phyloP scores from a whole-genome alignment of 2,888 invertebrate genomes.

The Gastracanthus pulcherrimus region DNA sequence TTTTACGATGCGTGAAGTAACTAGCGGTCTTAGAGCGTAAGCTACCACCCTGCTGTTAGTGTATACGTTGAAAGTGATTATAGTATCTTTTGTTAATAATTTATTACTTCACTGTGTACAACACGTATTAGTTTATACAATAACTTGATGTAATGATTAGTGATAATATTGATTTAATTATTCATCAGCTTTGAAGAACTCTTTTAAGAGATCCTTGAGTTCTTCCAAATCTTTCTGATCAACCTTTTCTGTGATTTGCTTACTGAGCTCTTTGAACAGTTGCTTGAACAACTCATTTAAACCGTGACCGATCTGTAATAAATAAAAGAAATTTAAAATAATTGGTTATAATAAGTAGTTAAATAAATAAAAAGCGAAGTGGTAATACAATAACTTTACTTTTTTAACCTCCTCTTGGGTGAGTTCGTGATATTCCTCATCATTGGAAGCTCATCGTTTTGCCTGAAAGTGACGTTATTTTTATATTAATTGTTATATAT shows the following conservation, averaged over 20 bases:
- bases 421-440: too few species aligned
- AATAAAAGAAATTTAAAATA: not conserved
- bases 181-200: not conserved
- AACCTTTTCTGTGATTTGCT: not conserved
- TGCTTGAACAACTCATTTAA: not conserved
- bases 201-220: not conserved
- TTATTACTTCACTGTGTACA: too few species aligned
- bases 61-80: too few species aligned
- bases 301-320: not conserved
- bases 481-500: too few species aligned
- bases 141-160: not conserved
- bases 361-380: not conserved
- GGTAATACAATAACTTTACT: too few species aligned
- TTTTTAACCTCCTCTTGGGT: too few species aligned
- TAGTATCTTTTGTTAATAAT: too few species aligned
- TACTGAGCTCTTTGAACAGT: not conserved
- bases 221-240: not conserved
- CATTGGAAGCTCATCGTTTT: too few species aligned
- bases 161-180: not conserved
- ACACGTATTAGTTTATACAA: too few species aligned
- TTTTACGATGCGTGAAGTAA: slow-evolving; percentile 18
- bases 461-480: too few species aligned
- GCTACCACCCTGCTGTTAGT: too few species aligned
- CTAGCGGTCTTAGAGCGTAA: not conserved
- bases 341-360: not conserved